Evolutionary conservation across 2,888 invertebrate genomes (phyloP).

Genomic region (Tolmerus cingulatus): DNA sequence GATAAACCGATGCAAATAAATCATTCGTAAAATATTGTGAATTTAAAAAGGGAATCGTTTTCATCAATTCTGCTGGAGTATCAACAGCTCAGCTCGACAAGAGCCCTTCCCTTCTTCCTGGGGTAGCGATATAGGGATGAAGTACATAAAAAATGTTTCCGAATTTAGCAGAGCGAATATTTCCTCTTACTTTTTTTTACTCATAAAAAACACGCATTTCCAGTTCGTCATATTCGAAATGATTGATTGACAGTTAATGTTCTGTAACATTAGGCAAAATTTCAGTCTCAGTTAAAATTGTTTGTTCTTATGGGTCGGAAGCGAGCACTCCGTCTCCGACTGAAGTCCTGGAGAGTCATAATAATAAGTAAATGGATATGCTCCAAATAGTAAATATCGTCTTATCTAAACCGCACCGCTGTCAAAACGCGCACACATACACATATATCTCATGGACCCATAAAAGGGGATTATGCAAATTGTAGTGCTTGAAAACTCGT

Average conservation of each 20-base stretch:
- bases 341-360: not conserved
- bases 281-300: not conserved
- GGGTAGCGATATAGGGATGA: not conserved
- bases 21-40: not conserved
- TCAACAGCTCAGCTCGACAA: not conserved
- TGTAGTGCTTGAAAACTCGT: constrained; percentile 13
- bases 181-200: not conserved
- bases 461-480: constrained; percentile 34
- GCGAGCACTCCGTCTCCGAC: not conserved
- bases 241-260: constrained; percentile 31
- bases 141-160: not conserved
- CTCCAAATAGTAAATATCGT: constrained; percentile 19
- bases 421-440: not conserved
- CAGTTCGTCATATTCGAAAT: constrained; percentile 16
- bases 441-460: not conserved
- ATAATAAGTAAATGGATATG: constrained; percentile 4
- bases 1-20: not conserved
- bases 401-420: constrained; percentile 2
- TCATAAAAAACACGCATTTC: not conserved
- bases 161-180: not conserved
- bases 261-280: constrained; percentile 7
- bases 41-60: not conserved
- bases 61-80: not conserved
- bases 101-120: not conserved
- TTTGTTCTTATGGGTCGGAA: not conserved